Percentiles rank a stretch among this genome's conserved stretches.
Conservation (phyloP, 2,113 vertebrate genomes). For the Asarcornis scutulata region DNA sequence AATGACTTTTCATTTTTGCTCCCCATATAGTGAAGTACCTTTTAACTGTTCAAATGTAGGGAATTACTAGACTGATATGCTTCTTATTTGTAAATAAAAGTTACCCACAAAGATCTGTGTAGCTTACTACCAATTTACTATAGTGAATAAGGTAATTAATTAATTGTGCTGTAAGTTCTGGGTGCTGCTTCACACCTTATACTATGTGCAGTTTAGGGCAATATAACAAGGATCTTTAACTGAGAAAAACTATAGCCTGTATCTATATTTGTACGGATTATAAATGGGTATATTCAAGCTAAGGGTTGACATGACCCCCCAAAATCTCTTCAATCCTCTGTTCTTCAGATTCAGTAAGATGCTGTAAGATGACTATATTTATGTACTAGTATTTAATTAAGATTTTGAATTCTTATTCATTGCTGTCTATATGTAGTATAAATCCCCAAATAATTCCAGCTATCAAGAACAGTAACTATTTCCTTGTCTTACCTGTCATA, state of each 20-base stretch:
- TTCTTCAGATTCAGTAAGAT: background rate
- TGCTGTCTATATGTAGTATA: background rate
- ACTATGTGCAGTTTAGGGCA: background rate
- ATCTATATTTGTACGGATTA: background rate
- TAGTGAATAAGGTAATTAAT: background rate
- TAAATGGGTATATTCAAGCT: background rate
- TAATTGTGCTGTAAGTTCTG: background rate
- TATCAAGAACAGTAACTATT: background rate
- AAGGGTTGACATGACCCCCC: background rate
- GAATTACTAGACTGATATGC: background rate
- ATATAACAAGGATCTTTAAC: background rate
- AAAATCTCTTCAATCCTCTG: background rate
- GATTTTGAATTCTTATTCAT: background rate
- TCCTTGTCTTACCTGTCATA: slow-evolving; percentile 88
- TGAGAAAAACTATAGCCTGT: background rate
- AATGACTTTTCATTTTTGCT: background rate
- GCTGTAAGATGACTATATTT: background rate
- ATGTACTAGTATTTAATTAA: background rate
- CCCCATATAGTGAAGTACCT: background rate
- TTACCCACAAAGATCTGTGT: background rate
- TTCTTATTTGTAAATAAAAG: background rate
- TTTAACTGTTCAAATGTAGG: background rate
- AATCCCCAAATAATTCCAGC: background rate
- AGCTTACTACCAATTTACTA: background rate
- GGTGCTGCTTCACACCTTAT: background rate